Conservation (phyloP, 2,888 invertebrate genomes). For the Harpagoxenus sublaevis region DNA sequence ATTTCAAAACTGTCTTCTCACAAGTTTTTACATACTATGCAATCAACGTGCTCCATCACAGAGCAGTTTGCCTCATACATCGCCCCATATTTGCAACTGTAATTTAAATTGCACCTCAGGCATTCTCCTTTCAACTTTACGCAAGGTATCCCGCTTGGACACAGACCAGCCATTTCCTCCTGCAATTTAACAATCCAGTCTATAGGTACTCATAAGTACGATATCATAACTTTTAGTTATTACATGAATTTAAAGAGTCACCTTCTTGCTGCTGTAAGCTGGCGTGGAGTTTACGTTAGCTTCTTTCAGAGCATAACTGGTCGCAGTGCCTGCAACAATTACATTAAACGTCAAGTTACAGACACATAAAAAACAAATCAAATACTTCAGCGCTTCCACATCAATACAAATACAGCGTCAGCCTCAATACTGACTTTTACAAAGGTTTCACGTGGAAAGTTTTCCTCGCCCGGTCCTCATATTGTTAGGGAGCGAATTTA, state of each 20-base stretch:
- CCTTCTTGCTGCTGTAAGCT: conserved; percentile 79
- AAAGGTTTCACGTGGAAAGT: not conserved
- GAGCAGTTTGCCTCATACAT: conserved; percentile 90
- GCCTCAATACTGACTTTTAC: not conserved
- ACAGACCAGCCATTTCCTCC: conserved; percentile 82
- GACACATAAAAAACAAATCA: not conserved
- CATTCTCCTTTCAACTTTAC: conserved; percentile 91
- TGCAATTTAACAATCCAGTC: conserved; percentile 58
- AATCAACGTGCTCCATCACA: conserved; percentile 89
- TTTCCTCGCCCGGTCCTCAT: not conserved
- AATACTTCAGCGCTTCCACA: not conserved
- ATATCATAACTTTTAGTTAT: not conserved
- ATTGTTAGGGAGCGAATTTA: not conserved
- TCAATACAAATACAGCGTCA: not conserved
- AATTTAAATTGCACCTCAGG: conserved; percentile 91
- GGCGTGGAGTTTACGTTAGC: conserved; percentile 81
- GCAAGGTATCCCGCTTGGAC: conserved; percentile 89
- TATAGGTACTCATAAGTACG: not conserved
- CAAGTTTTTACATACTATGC: conserved; percentile 87
- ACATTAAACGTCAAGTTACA: not conserved
- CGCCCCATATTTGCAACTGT: conserved; percentile 93
- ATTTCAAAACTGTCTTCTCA: not conserved
- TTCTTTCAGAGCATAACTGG: conserved; percentile 78
- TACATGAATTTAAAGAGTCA: conserved; percentile 56
- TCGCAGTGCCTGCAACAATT: conserved; percentile 74